These are phyloP conservation scores for Chaetodon auriga DNA, from an alignment of 2,113 vertebrate genomes.

Conservation along the genomic window DNA sequence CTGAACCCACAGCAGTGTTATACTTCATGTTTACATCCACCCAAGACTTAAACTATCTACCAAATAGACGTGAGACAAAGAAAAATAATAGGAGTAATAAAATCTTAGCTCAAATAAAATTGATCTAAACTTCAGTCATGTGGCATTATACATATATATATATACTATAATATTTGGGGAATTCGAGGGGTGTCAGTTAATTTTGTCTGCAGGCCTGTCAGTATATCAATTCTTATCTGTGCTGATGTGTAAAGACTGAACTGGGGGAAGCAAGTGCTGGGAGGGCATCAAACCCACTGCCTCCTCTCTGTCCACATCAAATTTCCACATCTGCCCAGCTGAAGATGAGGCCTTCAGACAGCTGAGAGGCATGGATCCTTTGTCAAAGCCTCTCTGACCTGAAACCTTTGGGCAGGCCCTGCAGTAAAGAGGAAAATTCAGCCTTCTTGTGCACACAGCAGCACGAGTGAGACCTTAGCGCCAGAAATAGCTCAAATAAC, in stretches of 20 bases:
- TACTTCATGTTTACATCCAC: not conserved
- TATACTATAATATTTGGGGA: not conserved
- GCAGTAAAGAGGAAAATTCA: not conserved
- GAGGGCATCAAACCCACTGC: slow-evolving; percentile 37
- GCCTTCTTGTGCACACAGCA: slow-evolving; percentile 8
- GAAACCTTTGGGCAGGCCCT: slow-evolving; percentile 50
- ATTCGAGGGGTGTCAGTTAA: not conserved
- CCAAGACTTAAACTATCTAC: not conserved
- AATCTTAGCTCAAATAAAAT: not conserved
- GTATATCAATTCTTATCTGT: slow-evolving; percentile 18
- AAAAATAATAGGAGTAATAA: not conserved
- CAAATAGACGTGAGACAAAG: not conserved
- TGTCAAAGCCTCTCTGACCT: slow-evolving; percentile 60
- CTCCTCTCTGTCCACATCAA: slow-evolving; percentile 46
- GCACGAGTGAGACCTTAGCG: slow-evolving; percentile 49
- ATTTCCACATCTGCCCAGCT: slow-evolving; percentile 52
- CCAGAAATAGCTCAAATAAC: slow-evolving; percentile 18
- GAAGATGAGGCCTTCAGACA: slow-evolving; percentile 60
- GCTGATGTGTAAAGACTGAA: slow-evolving; percentile 49
- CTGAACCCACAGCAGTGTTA: not conserved
- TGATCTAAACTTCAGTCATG: not conserved
- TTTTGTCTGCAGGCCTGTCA: slow-evolving; percentile 4
- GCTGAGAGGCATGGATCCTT: slow-evolving; percentile 58
- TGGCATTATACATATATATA: not conserved
- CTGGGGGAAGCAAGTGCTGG: slow-evolving; percentile 15